Evolutionary conservation across 2,888 invertebrate species (phyloP), one percentile per base, ranked within the genome.

Genomic region (Hydropsyche betteni): DNA sequence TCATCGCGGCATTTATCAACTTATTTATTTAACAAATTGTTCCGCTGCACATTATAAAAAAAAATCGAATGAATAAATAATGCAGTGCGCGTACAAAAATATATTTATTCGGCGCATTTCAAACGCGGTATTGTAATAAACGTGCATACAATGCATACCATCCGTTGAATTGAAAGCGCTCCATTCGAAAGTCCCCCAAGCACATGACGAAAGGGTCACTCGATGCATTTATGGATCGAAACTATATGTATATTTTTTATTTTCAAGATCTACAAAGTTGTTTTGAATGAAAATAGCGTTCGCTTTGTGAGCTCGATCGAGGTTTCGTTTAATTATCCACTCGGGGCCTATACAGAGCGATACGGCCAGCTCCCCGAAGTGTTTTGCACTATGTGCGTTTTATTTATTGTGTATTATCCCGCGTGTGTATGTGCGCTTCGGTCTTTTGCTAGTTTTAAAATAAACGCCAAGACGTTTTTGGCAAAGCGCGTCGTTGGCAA

Each of bases 281-380:
- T 64, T 64, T 64, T 64, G 64, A 33, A 64, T 64, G n/a, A 64
- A 64, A 64, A 64, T 64, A 64, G 64, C n/a, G 64, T 34, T 58
- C 34, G 64, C 64, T 64, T 64, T 64, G 64, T 64, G 34, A 36
- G 33, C 16, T 61, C 61, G 24, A 24, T 24, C 24, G 61, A 34
- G 64, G 64, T 64, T 64, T 64, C 34, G 34, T 64, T 64, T 64
- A 64, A 64, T 64, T 64, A 64, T 64, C 64, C 64, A 64, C 64
- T 64, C 64, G 64, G 36, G 36, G 64, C 24, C 44, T 44, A 44
- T 44, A 44, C 44, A 44, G 44, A 10, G 44, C 44, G 44, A 44
- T 44, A 44, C 44, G 44, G 10, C 24, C 24, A 24, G 24, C 44
- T 44, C 44, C 44, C 44, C 44, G 44, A 44, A 44, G 44, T 44